Conservation (phyloP, 2,113 vertebrate genomes). For the Melanostigma gelatinosum region DNA sequence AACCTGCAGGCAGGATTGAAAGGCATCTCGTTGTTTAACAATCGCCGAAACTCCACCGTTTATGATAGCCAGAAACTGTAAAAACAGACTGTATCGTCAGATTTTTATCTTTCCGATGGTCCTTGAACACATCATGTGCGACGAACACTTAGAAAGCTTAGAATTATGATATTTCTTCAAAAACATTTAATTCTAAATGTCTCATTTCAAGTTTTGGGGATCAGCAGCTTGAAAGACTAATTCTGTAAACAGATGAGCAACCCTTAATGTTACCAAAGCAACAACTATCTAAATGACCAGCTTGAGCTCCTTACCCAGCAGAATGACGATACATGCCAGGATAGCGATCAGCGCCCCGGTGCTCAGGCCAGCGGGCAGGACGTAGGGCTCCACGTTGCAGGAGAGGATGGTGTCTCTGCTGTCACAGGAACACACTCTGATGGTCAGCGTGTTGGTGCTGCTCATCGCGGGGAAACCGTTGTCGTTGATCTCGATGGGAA, state of each 20-base stretch:
- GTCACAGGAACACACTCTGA: slow-evolving; percentile 94
- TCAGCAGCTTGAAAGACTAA: background rate
- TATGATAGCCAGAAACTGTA: too few species aligned
- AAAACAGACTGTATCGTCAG: background rate
- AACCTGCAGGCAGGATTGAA: background rate
- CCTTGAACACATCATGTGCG: background rate
- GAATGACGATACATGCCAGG: slow-evolving; percentile 95
- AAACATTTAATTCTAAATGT: too few species aligned
- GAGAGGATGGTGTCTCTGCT: slow-evolving; percentile 87
- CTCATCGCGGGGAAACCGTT: slow-evolving; percentile 90
- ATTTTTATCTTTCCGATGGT: background rate
- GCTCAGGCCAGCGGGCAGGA: slow-evolving; percentile 92
- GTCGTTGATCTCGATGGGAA: slow-evolving; percentile 94
- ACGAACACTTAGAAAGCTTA: background rate
- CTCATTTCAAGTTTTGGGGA: too few species aligned
- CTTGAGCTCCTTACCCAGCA: slow-evolving; percentile 86
- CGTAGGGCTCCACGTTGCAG: slow-evolving; percentile 91
- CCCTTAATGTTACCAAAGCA: background rate
- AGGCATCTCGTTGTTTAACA: background rate
- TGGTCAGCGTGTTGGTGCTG: slow-evolving; percentile 93
- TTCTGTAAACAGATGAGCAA: slow-evolving; percentile 4
- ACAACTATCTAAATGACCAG: background rate
- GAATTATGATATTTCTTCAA: background rate
- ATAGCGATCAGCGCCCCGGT: slow-evolving; percentile 95
- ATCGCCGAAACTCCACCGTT: too few species aligned